Evolutionary conservation across 2,888 invertebrate species (phyloP).

Genomic region (Drosophila siamana): DNA sequence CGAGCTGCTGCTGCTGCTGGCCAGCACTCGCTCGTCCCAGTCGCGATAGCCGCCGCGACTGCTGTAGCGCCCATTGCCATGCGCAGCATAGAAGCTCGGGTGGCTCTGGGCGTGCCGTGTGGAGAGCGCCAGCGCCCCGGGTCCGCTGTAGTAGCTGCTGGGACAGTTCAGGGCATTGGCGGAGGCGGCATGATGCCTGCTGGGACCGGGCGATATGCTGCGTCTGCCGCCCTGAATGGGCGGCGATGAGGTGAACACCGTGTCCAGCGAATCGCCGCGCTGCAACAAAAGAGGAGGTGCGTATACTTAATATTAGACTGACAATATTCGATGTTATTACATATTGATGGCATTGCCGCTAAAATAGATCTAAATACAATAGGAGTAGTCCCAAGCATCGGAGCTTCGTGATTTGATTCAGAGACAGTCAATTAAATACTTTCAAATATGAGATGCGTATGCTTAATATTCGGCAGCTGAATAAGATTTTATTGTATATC

Average conservation of each 20-base stretch:
- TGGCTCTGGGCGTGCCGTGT: slow-evolving; percentile 72
- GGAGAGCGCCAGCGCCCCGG: slow-evolving; percentile 48
- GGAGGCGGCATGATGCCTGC: slow-evolving; percentile 67
- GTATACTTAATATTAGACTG: neutral
- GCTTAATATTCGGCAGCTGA: too few relatives aligned
- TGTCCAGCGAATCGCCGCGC: slow-evolving; percentile 90
- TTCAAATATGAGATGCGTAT: too few relatives aligned
- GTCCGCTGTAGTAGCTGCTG: slow-evolving; percentile 65
- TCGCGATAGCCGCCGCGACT: slow-evolving; percentile 58
- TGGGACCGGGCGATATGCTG: slow-evolving; percentile 79
- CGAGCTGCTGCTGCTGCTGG: slow-evolving; percentile 26
- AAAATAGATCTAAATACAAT: too few relatives aligned
- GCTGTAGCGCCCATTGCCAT: slow-evolving; percentile 51
- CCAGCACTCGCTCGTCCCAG: slow-evolving; percentile 52
- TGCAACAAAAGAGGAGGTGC: slow-evolving; percentile 65
- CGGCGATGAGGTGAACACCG: slow-evolving; percentile 89
- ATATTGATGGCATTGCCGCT: too few relatives aligned
- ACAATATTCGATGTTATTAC: too few relatives aligned
- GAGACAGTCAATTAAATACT: too few relatives aligned
- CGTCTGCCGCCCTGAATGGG: slow-evolving; percentile 75
- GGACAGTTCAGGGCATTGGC: slow-evolving; percentile 68
- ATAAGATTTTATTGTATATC: too few relatives aligned
- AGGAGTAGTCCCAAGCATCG: too few relatives aligned
- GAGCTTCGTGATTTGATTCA: too few relatives aligned
- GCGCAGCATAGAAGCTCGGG: slow-evolving; percentile 65